Evolutionary conservation across 2,888 invertebrate genomes (phyloP).

Genomic region (Macaria liturata): DNA sequence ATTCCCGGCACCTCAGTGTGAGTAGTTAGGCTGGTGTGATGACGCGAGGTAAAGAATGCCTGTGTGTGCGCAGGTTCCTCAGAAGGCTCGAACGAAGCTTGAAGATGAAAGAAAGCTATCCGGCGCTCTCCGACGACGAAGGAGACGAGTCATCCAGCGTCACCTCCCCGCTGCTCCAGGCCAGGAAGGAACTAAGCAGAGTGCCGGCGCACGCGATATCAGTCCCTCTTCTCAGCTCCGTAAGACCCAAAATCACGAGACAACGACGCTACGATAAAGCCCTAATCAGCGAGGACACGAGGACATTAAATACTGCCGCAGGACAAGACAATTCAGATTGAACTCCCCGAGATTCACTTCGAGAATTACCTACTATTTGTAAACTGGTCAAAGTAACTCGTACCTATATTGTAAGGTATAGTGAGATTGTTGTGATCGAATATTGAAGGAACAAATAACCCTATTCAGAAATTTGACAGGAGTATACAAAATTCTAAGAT

Average conservation of each 20-base stretch:
- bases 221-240: constrained; percentile 73
- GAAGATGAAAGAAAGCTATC: constrained; percentile 85
- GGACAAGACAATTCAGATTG: constrained; percentile 76
- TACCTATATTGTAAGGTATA: not conserved
- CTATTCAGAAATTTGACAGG: constrained; percentile 32
- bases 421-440: constrained; percentile 1
- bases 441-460: constrained; percentile 13
- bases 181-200: constrained; percentile 63
- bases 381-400: not conserved
- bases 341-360: constrained; percentile 22
- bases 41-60: constrained; percentile 20
- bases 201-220: constrained; percentile 71
- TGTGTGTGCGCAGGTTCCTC: constrained; percentile 82
- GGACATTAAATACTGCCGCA: constrained; percentile 67
- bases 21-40: not conserved
- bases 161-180: constrained; percentile 84
- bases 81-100: constrained; percentile 88
- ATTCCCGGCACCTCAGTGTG: no score
- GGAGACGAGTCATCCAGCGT: constrained; percentile 85
- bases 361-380: not conserved
- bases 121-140: constrained; percentile 84
- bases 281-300: constrained; percentile 71
- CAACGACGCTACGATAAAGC: constrained; percentile 74
- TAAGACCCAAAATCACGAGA: constrained; percentile 72
- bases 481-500: constrained; percentile 78